Evolutionary conservation across 1,140 invertebrate genomes (phyloP).

Genomic region (Procambarus clarkii): DNA sequence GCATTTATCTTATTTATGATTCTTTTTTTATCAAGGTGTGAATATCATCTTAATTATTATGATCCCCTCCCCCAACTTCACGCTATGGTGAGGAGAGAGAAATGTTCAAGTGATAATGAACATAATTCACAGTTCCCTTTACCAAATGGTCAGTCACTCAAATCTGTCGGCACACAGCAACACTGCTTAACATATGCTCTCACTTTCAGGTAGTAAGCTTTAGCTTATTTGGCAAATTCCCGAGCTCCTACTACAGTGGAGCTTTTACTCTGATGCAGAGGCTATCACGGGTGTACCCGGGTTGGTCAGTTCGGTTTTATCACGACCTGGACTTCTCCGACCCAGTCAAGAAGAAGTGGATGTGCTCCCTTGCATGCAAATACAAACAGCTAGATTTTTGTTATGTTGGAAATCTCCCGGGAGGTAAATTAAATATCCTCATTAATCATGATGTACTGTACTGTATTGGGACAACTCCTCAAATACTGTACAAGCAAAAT

Average conservation of each 20-base stretch:
- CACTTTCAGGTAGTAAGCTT: slow-evolving; percentile 32
- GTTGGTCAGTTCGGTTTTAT: slow-evolving; percentile 42
- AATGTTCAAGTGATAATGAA: too few species aligned
- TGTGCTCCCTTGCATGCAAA: slow-evolving; percentile 29
- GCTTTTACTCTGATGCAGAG: neutral
- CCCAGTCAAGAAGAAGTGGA: neutral
- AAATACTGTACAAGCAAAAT: too few species aligned
- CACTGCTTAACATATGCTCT: neutral
- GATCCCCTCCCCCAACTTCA: too few species aligned
- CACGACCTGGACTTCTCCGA: slow-evolving; percentile 41
- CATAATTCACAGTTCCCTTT: too few species aligned
- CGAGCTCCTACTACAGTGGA: slow-evolving; percentile 43
- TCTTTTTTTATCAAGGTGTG: too few species aligned
- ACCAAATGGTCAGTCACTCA: too few species aligned
- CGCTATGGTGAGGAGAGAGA: too few species aligned
- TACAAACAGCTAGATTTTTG: slow-evolving; percentile 41
- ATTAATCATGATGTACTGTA: neutral
- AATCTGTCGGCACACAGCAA: too few species aligned
- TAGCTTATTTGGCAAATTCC: slow-evolving; percentile 51
- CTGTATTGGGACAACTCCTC: too few species aligned
- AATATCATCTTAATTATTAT: too few species aligned
- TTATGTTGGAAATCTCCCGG: slow-evolving; percentile 11
- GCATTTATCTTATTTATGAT: too few species aligned
- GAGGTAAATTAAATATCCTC: slow-evolving; percentile 6
- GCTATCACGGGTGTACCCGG: slow-evolving; percentile 28